A percentile compares a stretch with the other conserved stretches of the same genome.
Evolutionary conservation across 2,797 vertebrate genomes (phyloP).

Genomic region (Eutrigla gurnardus): DNA sequence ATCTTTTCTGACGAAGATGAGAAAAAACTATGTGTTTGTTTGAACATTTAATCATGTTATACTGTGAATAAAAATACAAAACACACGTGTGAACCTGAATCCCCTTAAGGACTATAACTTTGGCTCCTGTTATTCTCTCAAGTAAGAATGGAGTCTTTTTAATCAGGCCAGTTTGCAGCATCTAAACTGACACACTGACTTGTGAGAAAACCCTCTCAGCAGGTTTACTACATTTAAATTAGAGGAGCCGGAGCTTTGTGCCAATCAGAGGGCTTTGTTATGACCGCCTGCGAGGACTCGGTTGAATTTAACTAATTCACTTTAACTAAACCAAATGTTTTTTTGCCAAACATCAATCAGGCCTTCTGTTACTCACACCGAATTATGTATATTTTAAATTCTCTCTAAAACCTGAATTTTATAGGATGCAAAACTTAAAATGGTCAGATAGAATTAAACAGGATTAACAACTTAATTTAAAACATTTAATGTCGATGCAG

Average conservation of each 20-base stretch:
- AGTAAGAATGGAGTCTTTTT: constrained; percentile 3
- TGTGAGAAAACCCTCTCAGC: constrained; percentile 35
- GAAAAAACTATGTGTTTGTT: not conserved
- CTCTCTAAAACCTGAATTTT: not conserved
- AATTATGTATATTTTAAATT: not conserved
- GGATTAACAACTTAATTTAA: not conserved
- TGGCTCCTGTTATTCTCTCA: not conserved
- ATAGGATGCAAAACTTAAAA: not conserved
- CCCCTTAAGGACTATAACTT: not conserved
- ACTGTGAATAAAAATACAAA: not conserved
- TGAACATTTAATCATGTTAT: not conserved
- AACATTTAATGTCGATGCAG: not conserved
- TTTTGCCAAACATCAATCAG: constrained; percentile 10
- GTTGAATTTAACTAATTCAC: constrained; percentile 17
- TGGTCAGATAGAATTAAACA: not conserved
- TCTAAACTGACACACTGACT: constrained; percentile 36
- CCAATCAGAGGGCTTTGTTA: constrained; percentile 43
- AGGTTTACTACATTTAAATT: constrained; percentile 26
- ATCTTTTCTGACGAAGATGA: not conserved
- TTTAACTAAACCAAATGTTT: constrained; percentile 9
- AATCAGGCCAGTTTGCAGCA: constrained; percentile 27
- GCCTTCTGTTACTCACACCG: not conserved
- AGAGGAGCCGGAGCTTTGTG: constrained; percentile 19
- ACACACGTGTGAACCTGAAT: not conserved
- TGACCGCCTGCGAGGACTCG: constrained; percentile 28